Percentiles rank a stretch among this genome's conserved stretches.
Conservation (phyloP, 2,113 vertebrate species). For the Synchiropus splendidus region DNA sequence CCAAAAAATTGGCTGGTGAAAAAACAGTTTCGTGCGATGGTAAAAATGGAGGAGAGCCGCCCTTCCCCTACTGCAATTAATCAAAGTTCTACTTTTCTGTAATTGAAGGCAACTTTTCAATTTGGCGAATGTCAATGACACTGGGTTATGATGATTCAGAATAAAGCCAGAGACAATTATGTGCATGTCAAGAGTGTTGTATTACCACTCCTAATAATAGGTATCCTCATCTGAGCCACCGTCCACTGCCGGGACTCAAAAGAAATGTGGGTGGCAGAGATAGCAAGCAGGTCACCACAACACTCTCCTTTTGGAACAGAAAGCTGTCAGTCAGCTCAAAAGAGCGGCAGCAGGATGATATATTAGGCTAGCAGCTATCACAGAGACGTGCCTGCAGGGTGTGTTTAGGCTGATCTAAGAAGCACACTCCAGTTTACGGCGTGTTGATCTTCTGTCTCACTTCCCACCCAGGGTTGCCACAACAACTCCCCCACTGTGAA, state of each 20-base stretch:
- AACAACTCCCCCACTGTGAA: no score
- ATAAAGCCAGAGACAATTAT: conserved; percentile 56
- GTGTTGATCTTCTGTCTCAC: no score
- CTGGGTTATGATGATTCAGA: conserved; percentile 51
- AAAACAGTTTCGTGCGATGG: conserved; percentile 17
- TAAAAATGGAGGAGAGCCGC: no score
- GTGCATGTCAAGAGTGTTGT: conserved; percentile 56
- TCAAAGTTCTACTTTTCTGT: conserved; percentile 49
- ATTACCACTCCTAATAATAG: conserved; percentile 40
- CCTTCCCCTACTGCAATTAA: conserved; percentile 55
- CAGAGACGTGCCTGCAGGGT: no score
- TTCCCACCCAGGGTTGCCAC: no score
- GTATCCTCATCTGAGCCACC: conserved; percentile 39
- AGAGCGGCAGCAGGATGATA: conserved; percentile 19
- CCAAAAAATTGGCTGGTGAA: conserved; percentile 19
- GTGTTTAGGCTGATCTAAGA: no score
- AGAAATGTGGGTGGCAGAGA: conserved; percentile 47
- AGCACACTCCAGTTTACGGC: no score
- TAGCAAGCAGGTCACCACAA: conserved; percentile 26
- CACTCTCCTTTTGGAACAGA: no score
- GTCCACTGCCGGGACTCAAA: conserved; percentile 32
- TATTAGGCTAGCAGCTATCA: conserved; percentile 2
- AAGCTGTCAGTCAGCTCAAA: no score
- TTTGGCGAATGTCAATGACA: conserved; percentile 47
- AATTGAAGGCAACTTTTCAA: conserved; percentile 47